These are phyloP conservation scores for Smittia sp. DNA, from an alignment of 2,888 invertebrate genomes.

Conservation along the genomic window DNA sequence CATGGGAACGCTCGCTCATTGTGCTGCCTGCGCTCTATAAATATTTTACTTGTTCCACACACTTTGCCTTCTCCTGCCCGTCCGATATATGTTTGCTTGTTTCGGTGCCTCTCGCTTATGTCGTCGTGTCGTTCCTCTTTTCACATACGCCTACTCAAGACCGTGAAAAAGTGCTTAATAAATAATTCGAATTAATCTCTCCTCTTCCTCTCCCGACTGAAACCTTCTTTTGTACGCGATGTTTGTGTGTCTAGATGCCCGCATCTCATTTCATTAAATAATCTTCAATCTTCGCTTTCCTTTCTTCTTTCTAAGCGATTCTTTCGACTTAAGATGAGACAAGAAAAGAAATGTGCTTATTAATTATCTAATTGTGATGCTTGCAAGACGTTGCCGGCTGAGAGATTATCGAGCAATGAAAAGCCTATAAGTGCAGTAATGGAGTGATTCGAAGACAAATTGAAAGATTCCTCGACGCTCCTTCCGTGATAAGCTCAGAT, in stretches of 20 bases:
- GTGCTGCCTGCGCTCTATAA: neutral
- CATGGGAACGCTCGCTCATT: neutral
- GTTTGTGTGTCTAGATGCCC: neutral
- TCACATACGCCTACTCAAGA: neutral
- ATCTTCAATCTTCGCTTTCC: constrained; percentile 2
- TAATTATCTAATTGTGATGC: constrained; percentile 24
- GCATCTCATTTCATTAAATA: constrained; percentile 26
- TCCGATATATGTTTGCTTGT: neutral
- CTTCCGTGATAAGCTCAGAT: neutral
- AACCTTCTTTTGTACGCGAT: neutral
- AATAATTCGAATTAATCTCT: constrained; percentile 30
- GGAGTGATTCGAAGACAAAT: neutral
- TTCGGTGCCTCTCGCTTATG: neutral
- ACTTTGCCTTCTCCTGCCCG: neutral
- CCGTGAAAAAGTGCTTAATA: constrained; percentile 22
- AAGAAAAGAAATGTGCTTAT: neutral
- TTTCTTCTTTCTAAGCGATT: neutral
- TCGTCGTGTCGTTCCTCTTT: neutral
- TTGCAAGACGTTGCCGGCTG: neutral
- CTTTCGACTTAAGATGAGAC: neutral
- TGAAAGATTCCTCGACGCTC: neutral
- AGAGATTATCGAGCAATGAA: constrained; percentile 4
- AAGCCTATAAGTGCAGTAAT: neutral
- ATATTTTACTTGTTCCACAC: neutral
- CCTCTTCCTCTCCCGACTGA: neutral